Evolutionary conservation across 2,113 vertebrate genomes (phyloP), one percentile per base, ranked within the genome.

Genomic region (Poeciliopsis retropinna): DNA sequence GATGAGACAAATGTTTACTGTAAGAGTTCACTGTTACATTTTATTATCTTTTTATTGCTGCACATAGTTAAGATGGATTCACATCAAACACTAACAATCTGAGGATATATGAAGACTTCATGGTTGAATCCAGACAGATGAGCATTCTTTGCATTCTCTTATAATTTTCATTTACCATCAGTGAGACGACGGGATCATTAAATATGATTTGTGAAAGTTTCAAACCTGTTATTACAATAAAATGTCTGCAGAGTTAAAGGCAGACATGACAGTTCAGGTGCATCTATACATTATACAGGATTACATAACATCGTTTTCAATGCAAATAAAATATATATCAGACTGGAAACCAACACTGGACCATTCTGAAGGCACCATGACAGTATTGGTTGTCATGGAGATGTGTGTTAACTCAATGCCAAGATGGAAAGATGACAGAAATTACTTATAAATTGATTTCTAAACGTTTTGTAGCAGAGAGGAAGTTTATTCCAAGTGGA

Each of bases 141-240:
- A 9, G 5, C 82, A 82, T 84, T 84, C 73, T 71, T 73, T 71
- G 29, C 77, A 80, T 75, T 81, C 67, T 60, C 28, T 5, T 47
- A 57, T 74, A 81, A 86, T 83, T 79, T 60, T 1, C 8, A 73
- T 72, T 83, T 73, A 44, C 3, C 13, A 51, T 60, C 1, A 22
- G 22, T 37, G 19, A 41, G 67, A 25, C 51, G 31, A 66, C 63
- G 70, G 54, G 70, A 77, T 79, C 31, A 77, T 88, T 67, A 86
- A 83, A 80, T 29, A 69, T 72, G 70, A 29, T 34, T 70, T 30
- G 0, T 51, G 67, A 63, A 67, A 28, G 22, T 29, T 44, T 68
- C 39, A 25, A 13, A 72, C 79, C 81, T 73, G 54, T 28, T 81
- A 86, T 84, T 82, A 87, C 41, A 70, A 60, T 79, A 74, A 85